These are phyloP conservation scores for Drosophila macrothrix DNA, from an alignment of 2,888 invertebrate species.

Conservation along the genomic window DNA sequence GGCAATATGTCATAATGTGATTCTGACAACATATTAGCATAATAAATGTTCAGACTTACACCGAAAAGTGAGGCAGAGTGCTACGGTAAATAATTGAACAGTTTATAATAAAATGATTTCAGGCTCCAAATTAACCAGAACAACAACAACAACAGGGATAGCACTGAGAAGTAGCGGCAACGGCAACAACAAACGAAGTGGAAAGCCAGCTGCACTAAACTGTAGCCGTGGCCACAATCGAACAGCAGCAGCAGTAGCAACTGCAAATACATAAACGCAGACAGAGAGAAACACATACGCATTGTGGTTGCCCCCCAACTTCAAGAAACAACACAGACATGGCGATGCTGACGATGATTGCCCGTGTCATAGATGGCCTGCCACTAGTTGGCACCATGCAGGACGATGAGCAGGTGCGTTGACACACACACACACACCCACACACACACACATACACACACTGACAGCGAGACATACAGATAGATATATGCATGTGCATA, in stretches of 20 bases:
- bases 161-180: conserved; percentile 30
- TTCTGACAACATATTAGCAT: background rate
- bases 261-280: background rate
- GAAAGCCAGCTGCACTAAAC: conserved; percentile 48
- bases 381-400: conserved; percentile 98
- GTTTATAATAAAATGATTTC: conserved; percentile 14
- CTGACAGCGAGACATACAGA: background rate
- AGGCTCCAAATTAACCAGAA: conserved; percentile 30
- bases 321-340: conserved; percentile 86
- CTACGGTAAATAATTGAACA: conserved; percentile 4
- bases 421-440: background rate
- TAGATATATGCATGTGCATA: background rate
- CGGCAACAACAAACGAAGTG: conserved; percentile 48
- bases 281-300: background rate
- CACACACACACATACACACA: background rate
- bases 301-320: conserved; percentile 17
- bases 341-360: conserved; percentile 99
- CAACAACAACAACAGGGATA: conserved; percentile 9
- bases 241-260: conserved; percentile 14
- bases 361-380: conserved; percentile 96
- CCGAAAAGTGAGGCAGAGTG: background rate
- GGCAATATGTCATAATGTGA: conserved; percentile 14
- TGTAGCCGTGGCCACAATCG: conserved; percentile 71
- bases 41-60: background rate
- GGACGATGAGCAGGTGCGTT: conserved; percentile 97